Percentiles rank a stretch among this genome's conserved stretches.
These are phyloP conservation scores for Mya arenaria DNA, from an alignment of 1,140 invertebrate species.

Conservation along the genomic window DNA sequence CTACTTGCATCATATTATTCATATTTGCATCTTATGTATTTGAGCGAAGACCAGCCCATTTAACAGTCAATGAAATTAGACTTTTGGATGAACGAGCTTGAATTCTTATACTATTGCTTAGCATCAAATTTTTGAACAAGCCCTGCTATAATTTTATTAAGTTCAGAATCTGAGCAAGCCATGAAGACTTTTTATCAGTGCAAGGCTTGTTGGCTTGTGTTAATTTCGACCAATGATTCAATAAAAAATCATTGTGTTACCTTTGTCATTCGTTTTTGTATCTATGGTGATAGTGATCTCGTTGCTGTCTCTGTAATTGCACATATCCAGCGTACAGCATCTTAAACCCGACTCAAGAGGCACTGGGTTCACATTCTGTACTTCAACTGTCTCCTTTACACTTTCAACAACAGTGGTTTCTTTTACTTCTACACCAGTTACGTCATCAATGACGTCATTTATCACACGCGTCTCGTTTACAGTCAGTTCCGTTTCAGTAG, in stretches of 20 bases:
- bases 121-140: too few relatives aligned
- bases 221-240: too few relatives aligned
- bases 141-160: too few relatives aligned
- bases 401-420: conserved; percentile 8
- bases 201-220: too few relatives aligned
- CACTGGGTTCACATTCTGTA: conserved; percentile 7
- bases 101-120: too few relatives aligned
- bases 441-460: not conserved
- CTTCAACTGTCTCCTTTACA: not conserved
- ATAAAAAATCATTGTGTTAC: not conserved
- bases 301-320: conserved; percentile 40
- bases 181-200: too few relatives aligned
- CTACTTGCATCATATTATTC: too few relatives aligned
- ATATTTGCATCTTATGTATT: too few relatives aligned
- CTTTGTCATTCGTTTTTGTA: not conserved
- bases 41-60: too few relatives aligned
- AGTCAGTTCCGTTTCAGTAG: not conserved
- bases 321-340: conserved; percentile 50
- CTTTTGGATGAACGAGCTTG: too few relatives aligned
- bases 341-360: conserved; percentile 3
- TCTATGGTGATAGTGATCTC: conserved; percentile 32
- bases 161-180: too few relatives aligned
- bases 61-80: too few relatives aligned
- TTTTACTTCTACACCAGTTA: conserved; percentile 3
- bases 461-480: not conserved